phyloP scores from a whole-genome alignment of 2,888 invertebrate species.

The Cetonia aurata region DNA sequence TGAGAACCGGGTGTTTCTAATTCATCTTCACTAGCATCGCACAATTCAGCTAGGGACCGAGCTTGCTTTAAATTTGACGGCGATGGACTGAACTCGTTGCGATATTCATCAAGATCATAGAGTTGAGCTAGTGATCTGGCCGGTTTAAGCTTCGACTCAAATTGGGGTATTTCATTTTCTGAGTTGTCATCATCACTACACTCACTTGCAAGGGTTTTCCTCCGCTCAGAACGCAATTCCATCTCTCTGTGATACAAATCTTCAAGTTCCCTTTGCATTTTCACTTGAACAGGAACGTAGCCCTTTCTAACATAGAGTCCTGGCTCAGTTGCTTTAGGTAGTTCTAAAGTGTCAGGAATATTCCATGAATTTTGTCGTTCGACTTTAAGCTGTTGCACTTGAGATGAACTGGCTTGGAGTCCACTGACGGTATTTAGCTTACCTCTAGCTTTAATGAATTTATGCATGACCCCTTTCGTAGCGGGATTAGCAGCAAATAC shows the following conservation, averaged over 20 bases:
- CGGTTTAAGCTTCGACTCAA: constrained; percentile 47
- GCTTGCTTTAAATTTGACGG: constrained; percentile 71
- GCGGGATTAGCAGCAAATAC: constrained; percentile 72
- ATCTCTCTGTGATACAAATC: constrained; percentile 80
- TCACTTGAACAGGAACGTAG: constrained; percentile 87
- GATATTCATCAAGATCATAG: constrained; percentile 70
- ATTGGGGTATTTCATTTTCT: constrained; percentile 53
- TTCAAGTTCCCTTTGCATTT: constrained; percentile 87
- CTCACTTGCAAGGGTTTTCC: constrained; percentile 72
- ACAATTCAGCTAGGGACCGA: constrained; percentile 76
- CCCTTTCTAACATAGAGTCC: constrained; percentile 80
- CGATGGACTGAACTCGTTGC: constrained; percentile 50
- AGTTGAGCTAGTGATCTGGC: constrained; percentile 53
- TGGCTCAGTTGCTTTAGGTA: constrained; percentile 63
- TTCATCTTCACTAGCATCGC: constrained; percentile 75
- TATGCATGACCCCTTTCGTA: constrained; percentile 84
- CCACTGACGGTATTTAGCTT: constrained; percentile 68
- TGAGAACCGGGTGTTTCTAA: constrained; percentile 73
- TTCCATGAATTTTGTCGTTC: constrained; percentile 44
- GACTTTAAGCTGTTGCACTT: constrained; percentile 11
- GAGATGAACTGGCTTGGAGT: constrained; percentile 30
- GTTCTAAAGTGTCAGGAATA: constrained; percentile 55
- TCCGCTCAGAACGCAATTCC: constrained; percentile 73
- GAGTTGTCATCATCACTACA: constrained; percentile 73
- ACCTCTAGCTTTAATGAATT: constrained; percentile 85